These are phyloP conservation scores for Melangyna quadrimaculata DNA, from an alignment of 2,888 invertebrate genomes.

Conservation along the genomic window DNA sequence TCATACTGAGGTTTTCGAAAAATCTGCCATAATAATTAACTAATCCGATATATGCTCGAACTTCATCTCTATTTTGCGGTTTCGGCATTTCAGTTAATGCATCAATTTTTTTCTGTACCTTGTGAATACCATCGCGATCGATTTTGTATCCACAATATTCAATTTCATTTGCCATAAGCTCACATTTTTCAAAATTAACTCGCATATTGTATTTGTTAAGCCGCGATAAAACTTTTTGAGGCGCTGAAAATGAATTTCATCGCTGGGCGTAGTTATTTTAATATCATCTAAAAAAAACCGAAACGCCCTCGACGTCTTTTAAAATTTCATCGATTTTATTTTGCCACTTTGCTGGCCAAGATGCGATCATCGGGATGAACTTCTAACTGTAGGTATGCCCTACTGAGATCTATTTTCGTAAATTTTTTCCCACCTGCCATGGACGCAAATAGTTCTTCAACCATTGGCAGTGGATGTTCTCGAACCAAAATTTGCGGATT, in stretches of 20 bases:
- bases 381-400: conserved; percentile 76
- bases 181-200: conserved; percentile 73
- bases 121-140: too few relatives aligned
- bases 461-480: conserved; percentile 73
- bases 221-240: conserved; percentile 62
- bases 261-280: conserved; percentile 67
- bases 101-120: not conserved
- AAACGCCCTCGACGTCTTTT: conserved; percentile 72
- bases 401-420: conserved; percentile 73
- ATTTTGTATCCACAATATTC: conserved; percentile 62
- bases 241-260: conserved; percentile 71
- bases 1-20: conserved; percentile 73
- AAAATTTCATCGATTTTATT: conserved; percentile 73
- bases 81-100: not conserved
- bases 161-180: conserved; percentile 73
- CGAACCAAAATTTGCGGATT: conserved; percentile 70
- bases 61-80: conserved; percentile 72
- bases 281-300: conserved; percentile 73
- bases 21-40: conserved; percentile 76
- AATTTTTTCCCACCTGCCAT: conserved; percentile 71
- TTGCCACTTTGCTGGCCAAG: conserved; percentile 75
- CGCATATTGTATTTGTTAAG: conserved; percentile 69
- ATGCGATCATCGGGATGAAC: conserved; percentile 73
- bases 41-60: conserved; percentile 73
- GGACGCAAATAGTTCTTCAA: conserved; percentile 71